phyloP scores from a whole-genome alignment of 2,113 vertebrate genomes.

The Trochalopteron elliotii region DNA sequence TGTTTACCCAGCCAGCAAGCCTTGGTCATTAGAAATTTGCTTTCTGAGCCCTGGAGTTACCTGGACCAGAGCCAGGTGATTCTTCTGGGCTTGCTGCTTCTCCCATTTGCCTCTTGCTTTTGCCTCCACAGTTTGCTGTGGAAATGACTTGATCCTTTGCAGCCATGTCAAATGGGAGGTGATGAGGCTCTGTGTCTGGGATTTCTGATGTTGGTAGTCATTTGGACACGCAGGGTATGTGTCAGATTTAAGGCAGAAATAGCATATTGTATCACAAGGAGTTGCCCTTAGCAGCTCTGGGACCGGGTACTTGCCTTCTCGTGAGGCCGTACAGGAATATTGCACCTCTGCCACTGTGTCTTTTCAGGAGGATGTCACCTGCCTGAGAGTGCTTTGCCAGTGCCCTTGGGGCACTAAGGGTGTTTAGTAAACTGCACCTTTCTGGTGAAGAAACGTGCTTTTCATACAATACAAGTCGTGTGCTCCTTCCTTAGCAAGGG shows the following conservation, averaged over 20 bases:
- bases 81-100: not conserved
- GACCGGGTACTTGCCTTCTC: not conserved
- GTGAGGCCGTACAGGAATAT: not conserved
- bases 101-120: not conserved
- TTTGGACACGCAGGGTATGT: not conserved
- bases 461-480: fast-evolving
- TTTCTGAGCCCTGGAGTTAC: not conserved
- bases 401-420: not conserved
- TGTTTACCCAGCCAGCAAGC: not conserved
- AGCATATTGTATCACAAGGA: not conserved
- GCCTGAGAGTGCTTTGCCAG: not conserved
- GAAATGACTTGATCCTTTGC: not conserved
- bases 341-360: not conserved
- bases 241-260: not conserved
- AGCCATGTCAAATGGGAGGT: not conserved
- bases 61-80: not conserved
- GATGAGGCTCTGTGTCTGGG: not conserved
- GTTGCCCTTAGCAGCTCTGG: not conserved
- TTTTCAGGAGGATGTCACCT: not conserved
- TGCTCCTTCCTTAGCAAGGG: not conserved
- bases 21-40: not conserved
- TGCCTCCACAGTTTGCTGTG: not conserved
- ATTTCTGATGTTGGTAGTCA: not conserved
- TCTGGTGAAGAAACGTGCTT: not conserved
- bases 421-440: not conserved